phyloP scores from a whole-genome alignment of 2,888 invertebrate species.

The Microchrysa polita region DNA sequence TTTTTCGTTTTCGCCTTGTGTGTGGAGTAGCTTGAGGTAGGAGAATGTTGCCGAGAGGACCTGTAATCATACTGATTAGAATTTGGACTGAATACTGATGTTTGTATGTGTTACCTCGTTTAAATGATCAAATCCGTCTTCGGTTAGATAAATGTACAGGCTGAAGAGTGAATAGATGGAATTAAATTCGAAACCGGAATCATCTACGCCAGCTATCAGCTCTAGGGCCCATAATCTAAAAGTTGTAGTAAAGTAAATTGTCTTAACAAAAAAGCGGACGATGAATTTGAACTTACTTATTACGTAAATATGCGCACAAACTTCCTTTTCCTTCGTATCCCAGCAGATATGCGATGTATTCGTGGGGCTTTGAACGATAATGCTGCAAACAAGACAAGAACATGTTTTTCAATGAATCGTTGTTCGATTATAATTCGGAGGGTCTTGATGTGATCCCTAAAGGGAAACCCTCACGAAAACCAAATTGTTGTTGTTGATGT shows the following conservation, averaged over 20 bases:
- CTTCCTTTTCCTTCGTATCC: conserved; percentile 90
- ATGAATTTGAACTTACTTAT: conserved; percentile 67
- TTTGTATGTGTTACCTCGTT: conserved; percentile 66
- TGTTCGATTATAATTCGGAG: too few relatives aligned
- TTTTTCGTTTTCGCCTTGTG: conserved; percentile 73
- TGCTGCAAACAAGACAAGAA: conserved; percentile 49
- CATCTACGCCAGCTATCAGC: conserved; percentile 76
- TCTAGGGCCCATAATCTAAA: conserved; percentile 80
- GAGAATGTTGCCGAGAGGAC: conserved; percentile 82
- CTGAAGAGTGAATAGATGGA: conserved; percentile 81
- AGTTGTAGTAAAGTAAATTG: conserved; percentile 37
- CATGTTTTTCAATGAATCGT: too few relatives aligned
- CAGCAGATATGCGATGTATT: conserved; percentile 81
- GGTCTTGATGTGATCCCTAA: too few relatives aligned
- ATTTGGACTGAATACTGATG: conserved; percentile 49
- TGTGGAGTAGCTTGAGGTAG: conserved; percentile 78
- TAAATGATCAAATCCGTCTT: conserved; percentile 77
- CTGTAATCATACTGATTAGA: conserved; percentile 61
- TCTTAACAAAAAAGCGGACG: conserved; percentile 41
- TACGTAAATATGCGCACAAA: conserved; percentile 78
- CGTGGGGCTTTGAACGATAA: conserved; percentile 65
- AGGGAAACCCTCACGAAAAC: too few relatives aligned
- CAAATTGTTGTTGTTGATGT: too few relatives aligned
- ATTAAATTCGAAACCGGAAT: conserved; percentile 81
- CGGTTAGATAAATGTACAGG: conserved; percentile 78